Conservation (phyloP, 1,140 invertebrate genomes). For the Protaetia brevitarsis region DNA sequence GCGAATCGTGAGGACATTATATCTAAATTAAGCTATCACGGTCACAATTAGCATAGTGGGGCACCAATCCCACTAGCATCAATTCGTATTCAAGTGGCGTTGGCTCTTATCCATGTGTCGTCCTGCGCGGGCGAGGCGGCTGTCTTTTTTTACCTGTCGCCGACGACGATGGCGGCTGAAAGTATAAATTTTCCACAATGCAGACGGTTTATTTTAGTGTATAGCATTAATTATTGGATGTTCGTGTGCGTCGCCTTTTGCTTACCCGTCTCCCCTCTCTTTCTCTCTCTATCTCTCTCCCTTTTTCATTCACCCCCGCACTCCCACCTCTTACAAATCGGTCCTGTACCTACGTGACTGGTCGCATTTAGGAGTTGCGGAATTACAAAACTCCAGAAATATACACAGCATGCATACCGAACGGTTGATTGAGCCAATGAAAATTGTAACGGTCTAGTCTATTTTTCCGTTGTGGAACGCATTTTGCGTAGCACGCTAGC, state of each 20-base stretch:
- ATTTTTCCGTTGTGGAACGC: not conserved
- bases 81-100: constrained; percentile 14
- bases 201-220: constrained; percentile 4
- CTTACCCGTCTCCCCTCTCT: no score
- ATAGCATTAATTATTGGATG: constrained; percentile 10
- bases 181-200: constrained; percentile 9
- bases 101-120: constrained; percentile 6
- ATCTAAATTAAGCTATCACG: constrained; percentile 29
- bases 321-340: no score
- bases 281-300: no score
- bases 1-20: constrained; percentile 27
- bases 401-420: not conserved
- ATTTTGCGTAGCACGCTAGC: not conserved
- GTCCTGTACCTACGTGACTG: constrained; percentile 3
- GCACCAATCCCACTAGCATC: constrained; percentile 12
- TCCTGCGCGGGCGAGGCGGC: not conserved
- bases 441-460: constrained; percentile 9
- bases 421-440: constrained; percentile 7
- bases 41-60: constrained; percentile 28
- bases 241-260: not conserved
- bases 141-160: constrained; percentile 7
- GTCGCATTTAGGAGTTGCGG: not conserved
- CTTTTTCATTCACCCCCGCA: no score
- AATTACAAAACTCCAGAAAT: constrained; percentile 14
- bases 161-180: constrained; percentile 8